Percentiles rank a stretch among this genome's conserved stretches.
phyloP scores from a whole-genome alignment of 2,797 vertebrate genomes.

The Nannoperca obscura region DNA sequence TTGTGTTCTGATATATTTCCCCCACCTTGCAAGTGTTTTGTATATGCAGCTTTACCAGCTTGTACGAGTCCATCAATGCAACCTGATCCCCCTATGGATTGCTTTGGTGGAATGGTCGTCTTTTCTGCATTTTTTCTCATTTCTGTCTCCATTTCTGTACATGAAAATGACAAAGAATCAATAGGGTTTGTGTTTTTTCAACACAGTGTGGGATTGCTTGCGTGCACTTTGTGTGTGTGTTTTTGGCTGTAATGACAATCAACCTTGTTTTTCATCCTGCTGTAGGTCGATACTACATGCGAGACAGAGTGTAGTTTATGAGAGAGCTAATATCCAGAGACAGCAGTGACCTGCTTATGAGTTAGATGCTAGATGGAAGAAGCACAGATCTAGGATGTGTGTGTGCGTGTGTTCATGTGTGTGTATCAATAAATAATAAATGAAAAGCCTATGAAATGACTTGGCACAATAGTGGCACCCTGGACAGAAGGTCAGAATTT shows the following conservation, averaged over 20 bases:
- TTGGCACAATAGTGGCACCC: conserved; percentile 10
- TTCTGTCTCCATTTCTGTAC: conserved; percentile 55
- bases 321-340: conserved; percentile 59
- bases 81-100: conserved; percentile 35
- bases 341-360: conserved; percentile 57
- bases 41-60: conserved; percentile 45
- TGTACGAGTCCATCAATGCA: conserved; percentile 35
- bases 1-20: conserved; percentile 15
- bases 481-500: conserved; percentile 19
- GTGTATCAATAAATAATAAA: conserved; percentile 52
- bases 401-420: neutral
- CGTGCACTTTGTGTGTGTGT: conserved; percentile 30
- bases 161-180: conserved; percentile 64
- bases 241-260: conserved; percentile 54
- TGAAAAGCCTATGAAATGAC: conserved; percentile 30
- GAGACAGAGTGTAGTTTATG: conserved; percentile 64
- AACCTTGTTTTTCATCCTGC: conserved; percentile 60
- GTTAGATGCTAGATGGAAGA: conserved; percentile 25
- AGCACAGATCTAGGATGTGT: conserved; percentile 9
- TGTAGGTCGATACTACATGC: conserved; percentile 65
- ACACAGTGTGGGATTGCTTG: conserved; percentile 22
- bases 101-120: conserved; percentile 50
- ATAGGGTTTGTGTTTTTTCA: conserved; percentile 58
- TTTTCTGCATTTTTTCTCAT: conserved; percentile 49
- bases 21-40: neutral